These are phyloP conservation scores for Synanceia verrucosa DNA, from an alignment of 2,797 vertebrate species.

Conservation along the genomic window DNA sequence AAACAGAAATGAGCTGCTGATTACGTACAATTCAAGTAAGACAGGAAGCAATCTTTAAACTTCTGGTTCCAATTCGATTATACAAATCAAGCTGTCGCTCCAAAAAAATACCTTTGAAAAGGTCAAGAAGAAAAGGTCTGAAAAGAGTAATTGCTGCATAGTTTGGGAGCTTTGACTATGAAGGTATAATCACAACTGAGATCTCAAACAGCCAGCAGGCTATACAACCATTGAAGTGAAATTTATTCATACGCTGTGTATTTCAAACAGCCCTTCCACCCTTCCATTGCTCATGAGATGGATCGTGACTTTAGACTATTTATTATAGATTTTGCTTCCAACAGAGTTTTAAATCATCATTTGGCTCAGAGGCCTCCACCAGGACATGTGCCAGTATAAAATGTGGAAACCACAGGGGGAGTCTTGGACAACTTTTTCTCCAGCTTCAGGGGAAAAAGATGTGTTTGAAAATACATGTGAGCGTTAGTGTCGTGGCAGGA, in stretches of 20 bases:
- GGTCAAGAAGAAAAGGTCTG: not conserved
- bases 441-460: not conserved
- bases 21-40: not conserved
- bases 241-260: not conserved
- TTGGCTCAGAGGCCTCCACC: not conserved
- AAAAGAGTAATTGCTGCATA: not conserved
- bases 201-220: not conserved
- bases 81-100: not conserved
- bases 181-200: not conserved
- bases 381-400: not conserved
- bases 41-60: not conserved
- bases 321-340: conserved; percentile 9
- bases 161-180: not conserved
- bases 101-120: not conserved
- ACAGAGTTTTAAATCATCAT: not conserved
- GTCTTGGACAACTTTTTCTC: conserved; percentile 6
- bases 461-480: conserved; percentile 1
- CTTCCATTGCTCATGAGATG: not conserved
- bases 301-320: not conserved
- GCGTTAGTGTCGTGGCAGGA: conserved; percentile 1
- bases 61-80: not conserved
- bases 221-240: not conserved
- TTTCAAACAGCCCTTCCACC: not conserved
- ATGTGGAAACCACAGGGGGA: conserved; percentile 3
- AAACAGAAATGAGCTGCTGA: not conserved